Evolutionary conservation across 2,888 invertebrate genomes (phyloP), one percentile per base, ranked within the genome.

Genomic region (Thyatira batis): DNA sequence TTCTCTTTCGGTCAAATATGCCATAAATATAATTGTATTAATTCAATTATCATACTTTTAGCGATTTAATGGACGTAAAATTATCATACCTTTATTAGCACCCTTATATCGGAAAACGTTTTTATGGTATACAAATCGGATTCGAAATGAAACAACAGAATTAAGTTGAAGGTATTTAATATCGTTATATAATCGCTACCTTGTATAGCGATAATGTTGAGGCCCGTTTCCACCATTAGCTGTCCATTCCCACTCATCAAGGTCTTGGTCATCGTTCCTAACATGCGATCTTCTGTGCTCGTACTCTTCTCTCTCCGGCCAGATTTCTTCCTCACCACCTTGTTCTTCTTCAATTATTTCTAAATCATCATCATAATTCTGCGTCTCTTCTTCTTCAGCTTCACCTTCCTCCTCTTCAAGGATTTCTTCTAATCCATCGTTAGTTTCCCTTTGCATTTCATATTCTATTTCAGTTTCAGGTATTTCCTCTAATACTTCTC

Each of bases 171-270:
- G 17, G 39, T 60, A 69, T 75, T 78, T 69, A 71, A 76, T 66
- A 70, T 60, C 65, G 48, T 17, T 20, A 72, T 64, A 76, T 70
- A 62, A 73, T 65, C 63, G 73, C 74, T 89, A 88, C 82, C 89
- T 87, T 66, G 79, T 73, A 67, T 87, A 87, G 61, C 86, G 84
- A 71, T 80, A 85, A 69, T 82, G 73, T 82, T 89, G 89, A 85
- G 86, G 84, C 61, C 88, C 90, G 55, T 72, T 79, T 54, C 76
- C 74, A 58, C 73, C 75, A 50, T 71, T 80, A 33, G 74, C 65
- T 2, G 82, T 91, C 85, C 85, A 87, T 60, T 92, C 91, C 93
- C 93, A 93, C 67, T 92, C 91, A 30, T 92, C 90, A 9, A 89
- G 72, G 52, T 90, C 87, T 11, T 77, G 80, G 28, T 92, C 87